phyloP scores from a whole-genome alignment of 2,888 invertebrate species.

The Epirrhoe alternata region DNA sequence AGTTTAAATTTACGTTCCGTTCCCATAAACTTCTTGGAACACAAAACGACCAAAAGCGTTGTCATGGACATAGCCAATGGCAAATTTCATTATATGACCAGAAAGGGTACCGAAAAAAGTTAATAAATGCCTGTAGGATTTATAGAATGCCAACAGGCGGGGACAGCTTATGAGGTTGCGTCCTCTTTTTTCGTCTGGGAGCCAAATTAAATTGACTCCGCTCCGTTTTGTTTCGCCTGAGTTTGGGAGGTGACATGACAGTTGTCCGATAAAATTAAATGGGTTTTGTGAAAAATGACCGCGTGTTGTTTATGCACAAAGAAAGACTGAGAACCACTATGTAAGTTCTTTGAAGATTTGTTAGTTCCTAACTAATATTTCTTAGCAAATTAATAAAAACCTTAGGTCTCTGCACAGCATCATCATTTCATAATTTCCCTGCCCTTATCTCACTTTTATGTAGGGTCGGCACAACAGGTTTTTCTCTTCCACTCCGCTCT shows the following conservation, averaged over 20 bases:
- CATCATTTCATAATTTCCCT: no score
- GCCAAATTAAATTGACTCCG: slow-evolving; percentile 75
- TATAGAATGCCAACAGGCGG: slow-evolving; percentile 72
- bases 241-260: slow-evolving; percentile 58
- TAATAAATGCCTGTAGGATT: slow-evolving; percentile 67
- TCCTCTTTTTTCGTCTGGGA: slow-evolving; percentile 74
- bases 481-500: no score
- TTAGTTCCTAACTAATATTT: no score
- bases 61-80: slow-evolving; percentile 61
- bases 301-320: slow-evolving; percentile 19
- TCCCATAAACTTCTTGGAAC: slow-evolving; percentile 36
- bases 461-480: no score
- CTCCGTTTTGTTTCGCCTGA: slow-evolving; percentile 51
- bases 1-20: slow-evolving; percentile 25
- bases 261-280: slow-evolving; percentile 41
- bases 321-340: neutral
- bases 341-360: neutral
- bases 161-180: slow-evolving; percentile 72
- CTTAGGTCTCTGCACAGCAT: no score
- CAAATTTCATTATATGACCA: slow-evolving; percentile 60
- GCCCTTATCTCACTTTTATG: no score
- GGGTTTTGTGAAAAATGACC: slow-evolving; percentile 42
- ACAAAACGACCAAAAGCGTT: slow-evolving; percentile 34
- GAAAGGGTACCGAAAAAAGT: slow-evolving; percentile 60
- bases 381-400: no score